Evolutionary conservation across 2,888 invertebrate genomes (phyloP).

Genomic region (Drosophila leonis): DNA sequence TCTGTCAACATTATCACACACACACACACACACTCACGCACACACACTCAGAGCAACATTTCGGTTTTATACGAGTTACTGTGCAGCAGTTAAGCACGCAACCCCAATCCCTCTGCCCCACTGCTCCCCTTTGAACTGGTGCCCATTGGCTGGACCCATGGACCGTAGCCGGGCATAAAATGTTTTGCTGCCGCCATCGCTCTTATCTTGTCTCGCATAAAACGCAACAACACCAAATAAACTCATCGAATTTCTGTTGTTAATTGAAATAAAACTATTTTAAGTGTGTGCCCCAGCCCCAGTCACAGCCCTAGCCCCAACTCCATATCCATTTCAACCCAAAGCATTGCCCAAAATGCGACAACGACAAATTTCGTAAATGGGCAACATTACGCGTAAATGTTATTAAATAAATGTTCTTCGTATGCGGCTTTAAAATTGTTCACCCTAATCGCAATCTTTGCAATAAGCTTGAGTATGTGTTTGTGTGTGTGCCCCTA

Average conservation of each 20-base stretch:
- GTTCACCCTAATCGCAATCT: not conserved
- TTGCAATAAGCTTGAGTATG: not conserved
- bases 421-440: constrained; percentile 19
- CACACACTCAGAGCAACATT: constrained; percentile 14
- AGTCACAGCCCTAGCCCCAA: not conserved
- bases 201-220: constrained; percentile 78
- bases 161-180: constrained; percentile 57
- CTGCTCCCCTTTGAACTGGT: not conserved
- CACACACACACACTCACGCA: constrained; percentile 38
- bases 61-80: constrained; percentile 38
- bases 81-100: constrained; percentile 61
- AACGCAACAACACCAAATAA: constrained; percentile 76
- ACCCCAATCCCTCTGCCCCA: constrained; percentile 17
- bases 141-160: constrained; percentile 45
- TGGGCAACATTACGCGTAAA: constrained; percentile 30
- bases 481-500: not conserved
- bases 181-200: constrained; percentile 72
- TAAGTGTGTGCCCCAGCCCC: constrained; percentile 45
- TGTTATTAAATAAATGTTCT: constrained; percentile 36
- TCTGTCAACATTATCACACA: constrained; percentile 80
- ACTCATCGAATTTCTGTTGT: constrained; percentile 81
- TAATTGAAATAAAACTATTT: constrained; percentile 80
- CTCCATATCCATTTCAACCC: constrained; percentile 10
- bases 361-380: constrained; percentile 31
- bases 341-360: constrained; percentile 22